phyloP scores from a whole-genome alignment of 2,113 vertebrate species.

The Phaethornis superciliosus region DNA sequence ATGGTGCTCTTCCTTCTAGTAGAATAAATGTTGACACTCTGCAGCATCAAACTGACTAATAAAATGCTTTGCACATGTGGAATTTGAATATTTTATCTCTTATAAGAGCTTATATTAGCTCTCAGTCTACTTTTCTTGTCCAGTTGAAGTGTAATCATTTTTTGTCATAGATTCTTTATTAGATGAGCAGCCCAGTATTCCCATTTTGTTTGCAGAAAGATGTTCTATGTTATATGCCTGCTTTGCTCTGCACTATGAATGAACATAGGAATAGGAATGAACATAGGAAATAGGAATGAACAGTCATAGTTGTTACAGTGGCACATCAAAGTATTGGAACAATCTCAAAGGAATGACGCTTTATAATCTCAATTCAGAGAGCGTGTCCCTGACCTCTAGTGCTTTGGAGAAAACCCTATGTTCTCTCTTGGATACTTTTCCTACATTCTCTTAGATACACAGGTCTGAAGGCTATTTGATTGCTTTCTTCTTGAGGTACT shows the following conservation, averaged over 20 bases:
- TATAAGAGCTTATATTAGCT: neutral
- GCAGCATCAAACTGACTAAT: neutral
- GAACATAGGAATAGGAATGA: neutral
- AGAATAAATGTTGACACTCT: neutral
- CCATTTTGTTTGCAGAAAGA: neutral
- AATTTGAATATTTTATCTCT: neutral
- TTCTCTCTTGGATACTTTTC: neutral
- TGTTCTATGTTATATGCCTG: neutral
- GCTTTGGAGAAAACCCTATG: neutral
- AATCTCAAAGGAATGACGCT: neutral
- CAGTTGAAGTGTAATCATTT: neutral
- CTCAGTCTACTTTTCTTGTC: neutral
- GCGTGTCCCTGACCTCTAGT: neutral
- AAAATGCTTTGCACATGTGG: neutral
- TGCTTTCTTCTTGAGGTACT: neutral
- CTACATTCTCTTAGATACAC: neutral
- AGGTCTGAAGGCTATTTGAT: rapidly evolving
- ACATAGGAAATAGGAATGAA: neutral
- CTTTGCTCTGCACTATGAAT: neutral
- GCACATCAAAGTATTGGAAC: neutral
- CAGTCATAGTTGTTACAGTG: neutral
- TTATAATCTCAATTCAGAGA: neutral
- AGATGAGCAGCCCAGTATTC: neutral
- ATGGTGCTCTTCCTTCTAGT: neutral
- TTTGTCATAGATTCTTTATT: neutral